Evolutionary conservation across 2,797 vertebrate species (phyloP), one percentile per base, ranked within the genome.

Genomic region (Aythya fuligula): DNA sequence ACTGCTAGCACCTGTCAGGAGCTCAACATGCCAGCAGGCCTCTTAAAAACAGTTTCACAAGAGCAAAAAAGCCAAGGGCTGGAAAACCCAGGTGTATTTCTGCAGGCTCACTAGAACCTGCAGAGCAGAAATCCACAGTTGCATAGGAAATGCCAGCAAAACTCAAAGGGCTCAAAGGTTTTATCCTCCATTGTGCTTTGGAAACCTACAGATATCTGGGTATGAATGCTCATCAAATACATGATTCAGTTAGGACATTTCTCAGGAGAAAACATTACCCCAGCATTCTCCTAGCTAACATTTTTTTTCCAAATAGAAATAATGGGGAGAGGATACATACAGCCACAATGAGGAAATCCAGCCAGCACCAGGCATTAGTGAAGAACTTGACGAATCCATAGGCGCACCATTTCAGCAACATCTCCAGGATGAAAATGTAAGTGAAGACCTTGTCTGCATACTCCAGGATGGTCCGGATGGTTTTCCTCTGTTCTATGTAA

Each of bases 301-400:
- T 2, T 19, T 62, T 62, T 91, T 75, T 66, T 67, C 89, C 95
- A 49, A 60, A 20, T 61, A 93, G 62, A 85, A 89, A 24, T 4
- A 94, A 82, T 38, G 95, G 96, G 94, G 72, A 96, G 91, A 93
- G 87, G 97, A 97, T 98, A 99, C 99, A 98, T 99, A 99, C 99
- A 98, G 99, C 99, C 96, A 99, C 99, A 90, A 99, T 99, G 98
- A 99, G 99, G 99, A 99, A 99, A 98, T 99, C 99, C 89, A 99
- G 97, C 99, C 99, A 99, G 97, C 99, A 99, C 99, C 99, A 99
- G 94, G 99, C 99, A 3, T 99, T 99, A 30, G 99, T 99, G 98
- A 99, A 99, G 98, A 99, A 99, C 95, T 99, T 99, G 95, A 99
- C 99, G 8, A 99, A 99, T 65, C 99, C 99, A 0, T 99, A 99